phyloP scores from a whole-genome alignment of 2,113 vertebrate genomes.

The Colinus virginianus region DNA sequence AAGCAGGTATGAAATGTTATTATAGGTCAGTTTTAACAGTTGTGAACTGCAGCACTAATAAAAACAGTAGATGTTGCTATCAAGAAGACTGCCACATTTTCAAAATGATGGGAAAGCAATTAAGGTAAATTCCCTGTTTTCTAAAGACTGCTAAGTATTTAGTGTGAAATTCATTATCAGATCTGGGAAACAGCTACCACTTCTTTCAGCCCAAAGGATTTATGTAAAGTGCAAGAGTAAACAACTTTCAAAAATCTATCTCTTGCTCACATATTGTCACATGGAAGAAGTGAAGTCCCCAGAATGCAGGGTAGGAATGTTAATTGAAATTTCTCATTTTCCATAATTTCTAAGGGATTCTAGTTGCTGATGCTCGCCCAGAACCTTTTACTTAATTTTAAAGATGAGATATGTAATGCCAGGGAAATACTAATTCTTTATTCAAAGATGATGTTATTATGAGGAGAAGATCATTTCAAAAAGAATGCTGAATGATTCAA shows the following conservation, averaged over 20 bases:
- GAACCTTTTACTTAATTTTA: not conserved
- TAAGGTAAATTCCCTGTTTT: slow-evolving; percentile 26
- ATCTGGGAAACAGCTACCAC: not conserved
- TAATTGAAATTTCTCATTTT: slow-evolving; percentile 24
- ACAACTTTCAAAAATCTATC: slow-evolving; percentile 19
- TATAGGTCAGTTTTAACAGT: not conserved
- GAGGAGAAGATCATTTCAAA: not conserved
- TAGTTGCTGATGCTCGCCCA: not conserved
- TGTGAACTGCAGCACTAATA: not conserved
- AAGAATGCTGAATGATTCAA: not conserved
- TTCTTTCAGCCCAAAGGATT: slow-evolving; percentile 10
- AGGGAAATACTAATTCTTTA: not conserved
- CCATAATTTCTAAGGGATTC: not conserved
- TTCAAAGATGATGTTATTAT: not conserved
- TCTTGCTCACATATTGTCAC: not conserved
- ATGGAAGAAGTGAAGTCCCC: not conserved
- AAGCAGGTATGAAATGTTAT: not conserved
- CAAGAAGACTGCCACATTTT: not conserved
- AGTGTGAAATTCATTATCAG: slow-evolving; percentile 45
- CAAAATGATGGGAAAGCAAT: not conserved
- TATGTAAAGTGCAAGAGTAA: slow-evolving; percentile 8
- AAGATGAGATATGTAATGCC: not conserved
- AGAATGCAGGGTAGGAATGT: not conserved
- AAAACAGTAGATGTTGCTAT: not conserved
- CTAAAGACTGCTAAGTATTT: slow-evolving; percentile 20